These are phyloP conservation scores for Podiceps cristatus DNA, from an alignment of 2,113 vertebrate genomes.

Conservation along the genomic window DNA sequence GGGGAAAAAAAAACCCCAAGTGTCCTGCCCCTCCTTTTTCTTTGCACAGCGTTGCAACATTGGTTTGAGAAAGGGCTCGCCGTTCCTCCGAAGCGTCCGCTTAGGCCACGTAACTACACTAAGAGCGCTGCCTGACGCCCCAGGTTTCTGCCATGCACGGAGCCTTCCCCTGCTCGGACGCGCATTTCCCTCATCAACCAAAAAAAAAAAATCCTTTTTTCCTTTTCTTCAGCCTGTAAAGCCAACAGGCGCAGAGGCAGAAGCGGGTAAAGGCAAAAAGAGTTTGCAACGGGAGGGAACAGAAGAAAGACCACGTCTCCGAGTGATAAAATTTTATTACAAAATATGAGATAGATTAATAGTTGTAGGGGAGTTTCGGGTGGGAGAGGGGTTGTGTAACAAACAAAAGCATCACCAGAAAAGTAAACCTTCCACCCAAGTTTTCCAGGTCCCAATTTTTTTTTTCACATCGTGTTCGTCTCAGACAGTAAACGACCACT, in stretches of 20 bases:
- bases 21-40: not conserved
- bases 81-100: not conserved
- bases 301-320: not conserved
- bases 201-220: not conserved
- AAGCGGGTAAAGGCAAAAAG: not conserved
- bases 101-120: too few relatives aligned
- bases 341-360: conserved; percentile 48
- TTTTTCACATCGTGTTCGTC: not conserved
- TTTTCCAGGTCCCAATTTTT: not conserved
- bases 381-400: not conserved
- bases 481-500: not conserved
- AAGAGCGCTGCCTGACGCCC: not conserved
- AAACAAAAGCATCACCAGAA: conserved; percentile 18
- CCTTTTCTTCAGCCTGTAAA: not conserved
- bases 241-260: not conserved
- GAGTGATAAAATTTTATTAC: conserved; percentile 52
- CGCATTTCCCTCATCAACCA: not conserved
- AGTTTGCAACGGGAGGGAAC: not conserved
- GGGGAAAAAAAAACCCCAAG: too few relatives aligned
- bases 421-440: not conserved
- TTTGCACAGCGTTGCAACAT: not conserved
- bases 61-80: not conserved
- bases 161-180: not conserved
- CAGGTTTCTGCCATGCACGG: rapidly evolving
- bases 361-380: not conserved